Evolutionary conservation across 2,113 vertebrate species (phyloP).

Genomic region (Nothobranchius kuhntae): DNA sequence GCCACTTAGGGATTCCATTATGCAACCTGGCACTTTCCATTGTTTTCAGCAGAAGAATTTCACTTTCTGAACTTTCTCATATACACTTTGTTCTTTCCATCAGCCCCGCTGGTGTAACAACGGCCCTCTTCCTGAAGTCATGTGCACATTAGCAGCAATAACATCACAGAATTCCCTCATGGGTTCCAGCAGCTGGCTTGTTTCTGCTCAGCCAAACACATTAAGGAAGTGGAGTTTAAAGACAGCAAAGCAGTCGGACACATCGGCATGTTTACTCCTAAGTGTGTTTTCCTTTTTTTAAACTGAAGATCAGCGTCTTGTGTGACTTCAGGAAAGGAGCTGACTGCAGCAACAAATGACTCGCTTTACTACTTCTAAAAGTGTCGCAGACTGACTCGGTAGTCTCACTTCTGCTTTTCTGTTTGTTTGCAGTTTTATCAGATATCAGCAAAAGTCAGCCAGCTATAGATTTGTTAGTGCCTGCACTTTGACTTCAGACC

Average conservation of each 20-base stretch:
- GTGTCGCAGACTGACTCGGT: slow-evolving; percentile 20
- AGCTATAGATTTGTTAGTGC: slow-evolving; percentile 30
- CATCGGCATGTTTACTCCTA: slow-evolving; percentile 46
- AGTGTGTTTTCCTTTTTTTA: slow-evolving; percentile 7
- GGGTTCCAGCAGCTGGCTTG: slow-evolving; percentile 5
- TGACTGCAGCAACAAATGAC: not conserved
- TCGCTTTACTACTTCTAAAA: slow-evolving; percentile 26
- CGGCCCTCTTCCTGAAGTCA: not conserved
- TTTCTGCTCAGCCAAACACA: slow-evolving; percentile 7
- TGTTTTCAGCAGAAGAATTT: not conserved
- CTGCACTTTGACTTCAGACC: slow-evolving; percentile 29
- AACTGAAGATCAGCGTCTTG: not conserved
- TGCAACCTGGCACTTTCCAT: not conserved
- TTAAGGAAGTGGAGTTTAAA: slow-evolving; percentile 16
- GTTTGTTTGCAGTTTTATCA: slow-evolving; percentile 40
- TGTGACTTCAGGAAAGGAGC: slow-evolving; percentile 8
- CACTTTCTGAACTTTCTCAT: not conserved
- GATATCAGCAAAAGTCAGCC: slow-evolving; percentile 48
- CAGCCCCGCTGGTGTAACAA: not conserved
- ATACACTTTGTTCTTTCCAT: not conserved
- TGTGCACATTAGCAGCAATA: not conserved
- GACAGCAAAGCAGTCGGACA: slow-evolving; percentile 11
- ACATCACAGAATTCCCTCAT: not conserved
- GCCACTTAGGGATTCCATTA: not conserved
- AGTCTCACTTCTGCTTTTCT: slow-evolving; percentile 50